Evolutionary conservation across 2,113 vertebrate species (phyloP).

Genomic region (Melierax canorus): DNA sequence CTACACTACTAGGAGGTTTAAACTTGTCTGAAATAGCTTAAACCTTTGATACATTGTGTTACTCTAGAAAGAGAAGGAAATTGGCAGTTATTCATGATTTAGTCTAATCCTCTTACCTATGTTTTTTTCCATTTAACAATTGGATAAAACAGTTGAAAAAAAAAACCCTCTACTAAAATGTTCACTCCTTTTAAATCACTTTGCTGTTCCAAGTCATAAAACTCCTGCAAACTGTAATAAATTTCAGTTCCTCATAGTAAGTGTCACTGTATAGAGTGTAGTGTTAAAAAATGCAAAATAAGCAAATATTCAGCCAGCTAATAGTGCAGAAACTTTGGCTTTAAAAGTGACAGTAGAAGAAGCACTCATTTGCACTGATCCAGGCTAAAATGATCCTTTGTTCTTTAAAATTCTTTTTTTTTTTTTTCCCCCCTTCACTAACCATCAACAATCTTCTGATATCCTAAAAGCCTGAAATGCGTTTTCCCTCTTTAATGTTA

Average conservation of each 20-base stretch:
- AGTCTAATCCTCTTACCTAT: not conserved
- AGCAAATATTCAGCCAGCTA: slow-evolving; percentile 6
- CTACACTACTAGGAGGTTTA: not conserved
- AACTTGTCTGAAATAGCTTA: slow-evolving; percentile 3
- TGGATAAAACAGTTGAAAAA: not conserved
- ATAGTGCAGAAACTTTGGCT: not conserved
- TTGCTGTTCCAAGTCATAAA: slow-evolving; percentile 38
- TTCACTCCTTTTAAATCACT: slow-evolving; percentile 46
- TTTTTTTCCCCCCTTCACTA: not conserved
- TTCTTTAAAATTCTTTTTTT: not conserved
- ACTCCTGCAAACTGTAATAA: slow-evolving; percentile 44
- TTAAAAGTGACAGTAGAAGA: not conserved
- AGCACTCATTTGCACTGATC: not conserved
- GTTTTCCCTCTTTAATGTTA: not conserved
- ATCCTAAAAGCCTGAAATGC: not conserved
- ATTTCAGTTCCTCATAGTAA: not conserved
- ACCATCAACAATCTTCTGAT: not conserved
- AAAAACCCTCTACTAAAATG: not conserved
- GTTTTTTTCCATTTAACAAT: not conserved
- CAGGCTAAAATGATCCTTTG: not conserved
- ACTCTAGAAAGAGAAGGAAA: not conserved
- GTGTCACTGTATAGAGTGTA: not conserved
- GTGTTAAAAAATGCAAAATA: slow-evolving; percentile 24
- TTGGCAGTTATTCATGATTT: slow-evolving; percentile 10
- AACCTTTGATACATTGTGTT: not conserved